A percentile compares a stretch with the other conserved stretches of the same genome.
Conservation (phyloP, 2,888 invertebrate species). For the Dicycla oo region DNA sequence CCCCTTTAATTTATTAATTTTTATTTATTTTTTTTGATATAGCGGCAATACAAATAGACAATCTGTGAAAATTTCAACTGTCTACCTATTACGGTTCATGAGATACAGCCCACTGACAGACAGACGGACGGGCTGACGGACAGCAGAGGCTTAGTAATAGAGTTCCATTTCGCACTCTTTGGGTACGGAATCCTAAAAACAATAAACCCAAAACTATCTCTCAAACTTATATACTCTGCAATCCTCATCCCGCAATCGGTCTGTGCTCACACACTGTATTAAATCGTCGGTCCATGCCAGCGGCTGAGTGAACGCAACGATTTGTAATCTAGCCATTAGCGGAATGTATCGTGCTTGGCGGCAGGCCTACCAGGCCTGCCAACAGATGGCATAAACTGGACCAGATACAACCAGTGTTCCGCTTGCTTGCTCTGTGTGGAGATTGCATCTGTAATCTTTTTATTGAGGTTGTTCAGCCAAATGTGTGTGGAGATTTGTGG, state of each 20-base stretch:
- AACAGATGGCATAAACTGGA: constrained; percentile 76
- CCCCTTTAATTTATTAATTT: too few relatives aligned
- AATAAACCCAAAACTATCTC: background rate
- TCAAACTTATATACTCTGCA: constrained; percentile 3
- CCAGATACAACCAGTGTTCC: constrained; percentile 45
- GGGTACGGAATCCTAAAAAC: too few relatives aligned
- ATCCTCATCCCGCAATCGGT: constrained; percentile 8
- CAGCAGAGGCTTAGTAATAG: too few relatives aligned
- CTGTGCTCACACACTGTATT: constrained; percentile 60
- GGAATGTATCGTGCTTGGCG: constrained; percentile 79
- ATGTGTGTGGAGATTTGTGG: constrained; percentile 27
- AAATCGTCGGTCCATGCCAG: constrained; percentile 64
- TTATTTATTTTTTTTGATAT: too few relatives aligned
- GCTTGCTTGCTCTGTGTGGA: constrained; percentile 32
- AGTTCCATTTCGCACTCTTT: too few relatives aligned
- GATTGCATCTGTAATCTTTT: constrained; percentile 55
- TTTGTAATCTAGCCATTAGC: constrained; percentile 83
- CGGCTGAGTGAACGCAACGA: constrained; percentile 73
- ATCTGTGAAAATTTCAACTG: too few relatives aligned
- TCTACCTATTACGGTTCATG: too few relatives aligned
- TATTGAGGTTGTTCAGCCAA: constrained; percentile 41
- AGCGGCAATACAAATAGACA: too few relatives aligned
- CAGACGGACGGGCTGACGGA: too few relatives aligned
- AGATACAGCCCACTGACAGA: too few relatives aligned
- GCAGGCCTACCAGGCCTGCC: constrained; percentile 64